A percentile compares a stretch with the other conserved stretches of the same genome.
phyloP scores from a whole-genome alignment of 2,888 invertebrate species.

The Opisthograptis luteolata region DNA sequence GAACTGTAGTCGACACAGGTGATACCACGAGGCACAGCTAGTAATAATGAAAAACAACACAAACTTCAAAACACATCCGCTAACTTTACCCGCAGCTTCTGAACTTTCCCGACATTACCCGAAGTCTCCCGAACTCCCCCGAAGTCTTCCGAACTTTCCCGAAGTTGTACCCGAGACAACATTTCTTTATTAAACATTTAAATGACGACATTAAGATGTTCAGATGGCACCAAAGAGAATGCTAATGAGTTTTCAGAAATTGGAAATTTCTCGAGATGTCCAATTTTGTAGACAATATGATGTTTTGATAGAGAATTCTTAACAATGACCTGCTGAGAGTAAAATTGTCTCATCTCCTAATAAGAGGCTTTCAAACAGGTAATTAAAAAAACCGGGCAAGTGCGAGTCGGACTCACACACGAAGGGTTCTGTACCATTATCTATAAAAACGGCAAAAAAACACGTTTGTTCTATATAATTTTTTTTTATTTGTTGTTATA shows the following conservation, averaged over 20 bases:
- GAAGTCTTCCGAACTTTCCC: neutral
- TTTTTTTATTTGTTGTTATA: too few relatives aligned
- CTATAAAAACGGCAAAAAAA: too few relatives aligned
- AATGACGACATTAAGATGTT: conserved; percentile 13
- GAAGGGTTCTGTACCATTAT: too few relatives aligned
- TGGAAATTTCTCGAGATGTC: neutral
- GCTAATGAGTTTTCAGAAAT: conserved; percentile 9
- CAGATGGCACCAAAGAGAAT: conserved; percentile 15
- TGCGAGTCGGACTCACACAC: too few relatives aligned
- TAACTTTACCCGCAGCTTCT: neutral
- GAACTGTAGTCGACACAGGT: too few relatives aligned
- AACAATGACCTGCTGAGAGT: too few relatives aligned
- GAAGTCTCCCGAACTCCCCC: neutral
- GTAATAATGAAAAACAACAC: too few relatives aligned
- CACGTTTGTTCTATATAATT: too few relatives aligned
- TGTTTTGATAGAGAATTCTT: neutral
- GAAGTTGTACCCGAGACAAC: conserved; percentile 3
- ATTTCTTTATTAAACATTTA: conserved; percentile 18
- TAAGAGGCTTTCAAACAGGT: too few relatives aligned
- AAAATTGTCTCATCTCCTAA: too few relatives aligned
- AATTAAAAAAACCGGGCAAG: too few relatives aligned
- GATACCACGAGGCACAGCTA: too few relatives aligned
- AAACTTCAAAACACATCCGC: neutral
- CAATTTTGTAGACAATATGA: neutral
- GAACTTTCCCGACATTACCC: neutral